These are phyloP conservation scores for Biston betularia DNA, from an alignment of 2,888 invertebrate species.

Conservation along the genomic window DNA sequence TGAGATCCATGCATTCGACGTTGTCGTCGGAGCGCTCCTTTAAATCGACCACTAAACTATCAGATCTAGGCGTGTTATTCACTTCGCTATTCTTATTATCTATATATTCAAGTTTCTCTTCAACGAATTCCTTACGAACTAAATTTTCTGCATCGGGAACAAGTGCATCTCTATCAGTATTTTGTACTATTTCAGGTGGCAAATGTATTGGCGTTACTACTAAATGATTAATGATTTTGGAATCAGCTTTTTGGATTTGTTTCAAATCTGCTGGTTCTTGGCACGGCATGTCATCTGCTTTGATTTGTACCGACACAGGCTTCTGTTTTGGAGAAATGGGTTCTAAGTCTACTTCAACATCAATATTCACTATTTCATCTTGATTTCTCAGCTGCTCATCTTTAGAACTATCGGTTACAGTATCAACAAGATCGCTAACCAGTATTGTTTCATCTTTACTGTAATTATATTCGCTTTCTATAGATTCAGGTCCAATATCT, in stretches of 20 bases:
- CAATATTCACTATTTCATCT: slow-evolving; percentile 31
- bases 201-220: slow-evolving; percentile 49
- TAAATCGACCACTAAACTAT: slow-evolving; percentile 46
- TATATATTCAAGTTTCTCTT: slow-evolving; percentile 39
- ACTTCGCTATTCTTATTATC: slow-evolving; percentile 43
- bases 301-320: slow-evolving; percentile 69
- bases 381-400: slow-evolving; percentile 30
- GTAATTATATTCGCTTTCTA: slow-evolving; percentile 42
- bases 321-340: slow-evolving; percentile 42
- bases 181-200: slow-evolving; percentile 78
- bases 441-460: slow-evolving; percentile 47
- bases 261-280: slow-evolving; percentile 30
- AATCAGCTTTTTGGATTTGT: slow-evolving; percentile 37
- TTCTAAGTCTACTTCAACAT: slow-evolving; percentile 40
- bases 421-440: slow-evolving; percentile 49
- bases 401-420: slow-evolving; percentile 43
- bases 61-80: slow-evolving; percentile 51
- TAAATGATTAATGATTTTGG: slow-evolving; percentile 44
- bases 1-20: slow-evolving; percentile 76
- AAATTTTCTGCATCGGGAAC: slow-evolving; percentile 41
- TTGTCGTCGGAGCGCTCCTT: slow-evolving; percentile 55
- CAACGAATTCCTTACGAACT: slow-evolving; percentile 42
- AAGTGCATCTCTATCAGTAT: slow-evolving; percentile 52
- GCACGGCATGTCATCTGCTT: slow-evolving; percentile 39
- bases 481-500: slow-evolving; percentile 42